A percentile compares a stretch with the other conserved stretches of the same genome.
These are phyloP conservation scores for Tenualosa thibaudeaui DNA, from an alignment of 2,797 vertebrate genomes.

Conservation along the genomic window DNA sequence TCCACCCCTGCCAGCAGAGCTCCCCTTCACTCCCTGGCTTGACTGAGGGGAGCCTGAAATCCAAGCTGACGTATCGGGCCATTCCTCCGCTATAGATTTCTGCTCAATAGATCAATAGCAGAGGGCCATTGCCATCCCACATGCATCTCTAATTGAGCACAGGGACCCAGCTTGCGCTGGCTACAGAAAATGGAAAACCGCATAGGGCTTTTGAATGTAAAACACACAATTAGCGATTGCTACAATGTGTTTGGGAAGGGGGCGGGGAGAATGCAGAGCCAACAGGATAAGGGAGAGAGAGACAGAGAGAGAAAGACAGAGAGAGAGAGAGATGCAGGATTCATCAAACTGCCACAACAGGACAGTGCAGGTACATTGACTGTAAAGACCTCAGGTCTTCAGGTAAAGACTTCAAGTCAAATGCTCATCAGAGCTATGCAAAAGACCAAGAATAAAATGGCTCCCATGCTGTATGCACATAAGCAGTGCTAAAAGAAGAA, in stretches of 20 bases:
- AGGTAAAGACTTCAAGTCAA: neutral
- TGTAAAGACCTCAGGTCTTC: neutral
- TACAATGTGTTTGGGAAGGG: neutral
- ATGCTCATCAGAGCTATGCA: no score
- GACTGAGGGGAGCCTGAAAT: constrained; percentile 51
- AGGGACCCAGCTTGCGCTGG: constrained; percentile 24
- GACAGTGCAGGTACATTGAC: neutral
- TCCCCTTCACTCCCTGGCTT: neutral
- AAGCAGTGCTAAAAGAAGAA: neutral
- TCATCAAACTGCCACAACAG: neutral
- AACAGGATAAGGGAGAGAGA: neutral
- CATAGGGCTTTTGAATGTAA: neutral
- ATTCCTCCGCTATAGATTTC: constrained; percentile 56
- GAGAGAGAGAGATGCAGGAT: neutral
- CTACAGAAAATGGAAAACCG: constrained; percentile 16
- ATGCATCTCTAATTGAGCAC: constrained; percentile 47
- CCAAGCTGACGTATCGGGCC: constrained; percentile 46
- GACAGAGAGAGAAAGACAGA: no score
- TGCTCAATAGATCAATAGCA: constrained; percentile 56
- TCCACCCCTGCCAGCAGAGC: neutral
- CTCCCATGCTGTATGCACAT: no score
- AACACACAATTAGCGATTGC: constrained; percentile 19
- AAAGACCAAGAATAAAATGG: neutral
- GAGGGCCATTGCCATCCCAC: constrained; percentile 55
- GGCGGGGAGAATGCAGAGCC: neutral